Evolutionary conservation across 2,797 vertebrate species (phyloP), one percentile per base, ranked within the genome.

Genomic region (Valencia hispanica): DNA sequence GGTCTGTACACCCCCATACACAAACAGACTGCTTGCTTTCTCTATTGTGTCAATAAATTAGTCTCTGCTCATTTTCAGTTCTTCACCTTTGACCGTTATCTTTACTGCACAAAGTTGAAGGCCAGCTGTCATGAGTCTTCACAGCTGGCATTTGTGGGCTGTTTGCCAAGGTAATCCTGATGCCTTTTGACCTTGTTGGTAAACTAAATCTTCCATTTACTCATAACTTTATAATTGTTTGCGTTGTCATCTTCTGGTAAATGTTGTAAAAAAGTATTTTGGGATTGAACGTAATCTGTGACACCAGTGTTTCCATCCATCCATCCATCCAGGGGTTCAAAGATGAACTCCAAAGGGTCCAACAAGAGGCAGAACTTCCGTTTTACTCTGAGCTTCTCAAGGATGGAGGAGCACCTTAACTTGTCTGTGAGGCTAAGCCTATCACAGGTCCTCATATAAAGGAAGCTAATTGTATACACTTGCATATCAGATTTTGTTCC

Each of bases 11-110:
- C 65, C 55, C 30, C 79, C 48, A 12, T 53, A 80, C 57, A 78
- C 20, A 48, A 65, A 70, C 72, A 17, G 1, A 36, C 1, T 36
- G 72, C 73, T 4, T 18, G 12, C 57, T 72, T 34, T 73, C 51
- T 75, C 25, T 30, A n/a, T 80, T 22, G 1, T 65, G 75, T 81
- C 79, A 79, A 70, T 47, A 47, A 53, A 68, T 61, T 66, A 57
- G 43, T 73, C 22, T 78, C 39, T 72, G 41, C 50, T 80, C 63
- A 41, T 59, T 79, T 57, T 61, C 20, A 81, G 45, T 76, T 51
- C 20, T 48, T 75, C 51, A 79, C 72, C 70, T 79, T 70, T 53
- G 32, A 70, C 27, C 50, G 36, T 65, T 68, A 10, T 22, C 27
- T 30, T 48, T 30, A 32, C 39, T 65, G 71, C 34, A 36, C 8